Evolutionary conservation across 2,113 vertebrate genomes (phyloP).

Genomic region (Chamaetylas fuelleborni): DNA sequence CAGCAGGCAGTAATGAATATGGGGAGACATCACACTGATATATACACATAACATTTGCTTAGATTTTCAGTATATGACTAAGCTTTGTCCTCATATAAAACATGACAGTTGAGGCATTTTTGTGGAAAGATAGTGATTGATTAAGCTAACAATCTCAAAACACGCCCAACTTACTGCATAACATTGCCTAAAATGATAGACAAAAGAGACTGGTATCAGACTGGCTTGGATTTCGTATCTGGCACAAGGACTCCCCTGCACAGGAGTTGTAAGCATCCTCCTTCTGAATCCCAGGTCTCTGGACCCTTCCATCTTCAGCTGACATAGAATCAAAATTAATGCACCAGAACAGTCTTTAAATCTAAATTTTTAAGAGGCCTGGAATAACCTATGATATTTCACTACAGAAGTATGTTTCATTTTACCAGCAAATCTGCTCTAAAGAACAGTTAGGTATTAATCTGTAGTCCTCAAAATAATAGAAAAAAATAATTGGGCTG

Average conservation of each 20-base stretch:
- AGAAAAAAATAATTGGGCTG: not conserved
- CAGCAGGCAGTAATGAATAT: not conserved
- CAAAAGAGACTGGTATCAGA: not conserved
- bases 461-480: not conserved
- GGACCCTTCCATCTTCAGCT: not conserved
- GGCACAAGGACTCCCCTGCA: not conserved
- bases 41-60: not conserved
- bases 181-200: not conserved
- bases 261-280: fast-evolving
- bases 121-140: not conserved
- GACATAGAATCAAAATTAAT: not conserved
- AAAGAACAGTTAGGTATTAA: not conserved
- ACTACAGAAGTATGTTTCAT: not conserved
- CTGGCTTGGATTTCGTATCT: not conserved
- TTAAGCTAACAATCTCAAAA: not conserved
- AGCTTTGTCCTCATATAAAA: not conserved
- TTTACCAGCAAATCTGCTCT: not conserved
- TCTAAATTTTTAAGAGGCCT: not conserved
- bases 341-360: not conserved
- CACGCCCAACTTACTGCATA: not conserved
- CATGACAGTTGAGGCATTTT: not conserved
- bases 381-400: not conserved
- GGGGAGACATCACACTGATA: not conserved
- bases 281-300: not conserved
- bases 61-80: not conserved